Base-by-base conservation (phyloP, 2,888 invertebrate genomes). In the Zygogramma bicolorata region DNA sequence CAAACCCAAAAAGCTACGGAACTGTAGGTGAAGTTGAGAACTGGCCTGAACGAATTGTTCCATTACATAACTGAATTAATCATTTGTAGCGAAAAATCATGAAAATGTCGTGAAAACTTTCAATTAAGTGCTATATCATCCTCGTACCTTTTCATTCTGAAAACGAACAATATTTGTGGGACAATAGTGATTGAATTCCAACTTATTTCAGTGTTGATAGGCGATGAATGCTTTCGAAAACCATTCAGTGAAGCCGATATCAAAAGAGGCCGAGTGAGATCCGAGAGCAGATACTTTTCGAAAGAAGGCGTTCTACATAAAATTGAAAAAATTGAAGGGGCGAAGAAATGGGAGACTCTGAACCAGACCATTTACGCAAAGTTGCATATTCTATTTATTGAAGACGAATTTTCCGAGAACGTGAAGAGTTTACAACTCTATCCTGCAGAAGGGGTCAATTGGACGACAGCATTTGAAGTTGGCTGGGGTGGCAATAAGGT, bases 401-500 rank as follows among this genome's bases (percentile, higher is more conserved):
- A 13, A 6, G 25, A 22, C 1, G 0, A 22, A 3, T 53, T 53
- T 27, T 25, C 27, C 1, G 2, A 25, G 3, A 27, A 25, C 25
- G 53, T 53, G n/a, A 8, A 53, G 25, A n/a, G 2, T n/a, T n/a
- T 53, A 25, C n/a, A 22, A 27, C n/a, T 25, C 3, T 10, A n/a
- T 5, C 0, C 4, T n/a, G 3, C 15, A 10, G n/a, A 13, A 53
- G 8, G 4, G 4, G 15, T n/a, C n/a, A n/a, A 22, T n/a, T 25
- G 53, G 53, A 27, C 4, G 13, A 27, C n/a, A 13, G 27, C 25
- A 3, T 0, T 53, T 1, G 53, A 53, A 53, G 53, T n/a, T 25
- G 53, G 53, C 3, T 53, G 53, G 53, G 53, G 53, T 25, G 53
- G 53, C 22, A 53, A 13, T 53, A n/a, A 53, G 53, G 53, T 53